A percentile compares a stretch with the other conserved stretches of the same genome.
phyloP scores from a whole-genome alignment of 2,888 invertebrate species.

The Nymphalis polychloros region DNA sequence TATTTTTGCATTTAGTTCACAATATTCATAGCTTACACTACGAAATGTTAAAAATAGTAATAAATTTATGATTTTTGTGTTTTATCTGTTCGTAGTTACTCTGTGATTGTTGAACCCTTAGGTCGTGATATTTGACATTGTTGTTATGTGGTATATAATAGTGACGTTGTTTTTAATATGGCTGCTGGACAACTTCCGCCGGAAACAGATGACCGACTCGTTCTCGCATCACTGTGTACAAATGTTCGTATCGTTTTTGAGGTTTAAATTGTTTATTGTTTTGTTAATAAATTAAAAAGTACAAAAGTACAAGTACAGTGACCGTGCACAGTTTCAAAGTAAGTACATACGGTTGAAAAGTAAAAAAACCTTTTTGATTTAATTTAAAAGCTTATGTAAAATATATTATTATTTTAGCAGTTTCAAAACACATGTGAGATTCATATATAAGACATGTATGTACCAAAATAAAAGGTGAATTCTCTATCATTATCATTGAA shows the following conservation, averaged over 20 bases:
- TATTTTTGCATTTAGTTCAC: slow-evolving; percentile 43
- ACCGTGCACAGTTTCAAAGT: not conserved
- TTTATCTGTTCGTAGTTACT: slow-evolving; percentile 32
- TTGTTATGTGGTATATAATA: slow-evolving; percentile 71
- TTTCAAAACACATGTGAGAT: too few species aligned
- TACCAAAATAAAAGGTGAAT: too few species aligned
- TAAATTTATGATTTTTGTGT: slow-evolving; percentile 31
- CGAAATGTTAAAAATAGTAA: slow-evolving; percentile 8
- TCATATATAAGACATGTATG: too few species aligned
- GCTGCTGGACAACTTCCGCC: slow-evolving; percentile 70
- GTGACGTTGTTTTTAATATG: slow-evolving; percentile 72
- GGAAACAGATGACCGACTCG: slow-evolving; percentile 59
- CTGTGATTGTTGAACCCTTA: slow-evolving; percentile 45
- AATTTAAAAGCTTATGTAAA: too few species aligned
- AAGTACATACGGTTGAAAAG: not conserved
- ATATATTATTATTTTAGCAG: too few species aligned
- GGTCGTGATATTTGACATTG: slow-evolving; percentile 34
- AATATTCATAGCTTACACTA: slow-evolving; percentile 17
- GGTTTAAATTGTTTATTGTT: slow-evolving; percentile 23
- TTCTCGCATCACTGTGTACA: slow-evolving; percentile 67
- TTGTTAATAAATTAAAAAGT: slow-evolving; percentile 22
- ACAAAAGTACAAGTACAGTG: too few species aligned
- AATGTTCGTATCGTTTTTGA: slow-evolving; percentile 65
- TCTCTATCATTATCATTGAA: too few species aligned
- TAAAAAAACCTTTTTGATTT: too few species aligned